phyloP scores from a whole-genome alignment of 2,888 invertebrate species.

The Troides aeacus region DNA sequence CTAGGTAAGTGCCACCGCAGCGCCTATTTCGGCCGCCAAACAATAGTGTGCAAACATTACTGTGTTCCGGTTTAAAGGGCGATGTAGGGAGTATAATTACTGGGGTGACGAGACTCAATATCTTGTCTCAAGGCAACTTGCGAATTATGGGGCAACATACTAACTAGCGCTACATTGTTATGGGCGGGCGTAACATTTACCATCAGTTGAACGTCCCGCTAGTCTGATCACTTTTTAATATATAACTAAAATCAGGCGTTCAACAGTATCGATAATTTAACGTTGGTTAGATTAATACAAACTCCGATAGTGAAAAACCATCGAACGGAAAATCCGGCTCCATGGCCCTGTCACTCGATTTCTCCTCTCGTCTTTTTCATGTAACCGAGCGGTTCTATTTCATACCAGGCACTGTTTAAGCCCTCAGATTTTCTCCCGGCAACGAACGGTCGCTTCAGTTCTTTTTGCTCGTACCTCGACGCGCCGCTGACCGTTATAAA shows the following conservation, averaged over 20 bases:
- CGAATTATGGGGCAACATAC: too few species aligned
- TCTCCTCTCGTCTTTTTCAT: conserved; percentile 79
- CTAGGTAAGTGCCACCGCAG: too few species aligned
- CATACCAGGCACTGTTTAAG: conserved; percentile 79
- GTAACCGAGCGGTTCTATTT: conserved; percentile 78
- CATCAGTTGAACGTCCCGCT: too few species aligned
- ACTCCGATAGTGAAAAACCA: conserved; percentile 52
- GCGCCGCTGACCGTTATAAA: conserved; percentile 76
- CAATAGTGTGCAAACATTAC: too few species aligned
- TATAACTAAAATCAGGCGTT: background rate
- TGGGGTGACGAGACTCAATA: too few species aligned
- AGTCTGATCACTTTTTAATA: too few species aligned
- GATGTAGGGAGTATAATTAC: too few species aligned
- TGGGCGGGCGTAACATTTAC: too few species aligned
- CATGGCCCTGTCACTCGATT: conserved; percentile 78
- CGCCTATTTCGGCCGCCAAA: too few species aligned
- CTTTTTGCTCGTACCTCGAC: conserved; percentile 72
- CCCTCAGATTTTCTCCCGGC: conserved; percentile 78
- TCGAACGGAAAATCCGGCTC: conserved; percentile 70
- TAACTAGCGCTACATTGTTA: too few species aligned
- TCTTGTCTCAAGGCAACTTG: too few species aligned
- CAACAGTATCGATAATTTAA: background rate
- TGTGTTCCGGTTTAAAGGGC: too few species aligned
- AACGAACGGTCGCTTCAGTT: conserved; percentile 61
- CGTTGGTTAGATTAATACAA: background rate